Evolutionary conservation across 2,113 vertebrate species (phyloP).

Genomic region (Brachirus orientalis): DNA sequence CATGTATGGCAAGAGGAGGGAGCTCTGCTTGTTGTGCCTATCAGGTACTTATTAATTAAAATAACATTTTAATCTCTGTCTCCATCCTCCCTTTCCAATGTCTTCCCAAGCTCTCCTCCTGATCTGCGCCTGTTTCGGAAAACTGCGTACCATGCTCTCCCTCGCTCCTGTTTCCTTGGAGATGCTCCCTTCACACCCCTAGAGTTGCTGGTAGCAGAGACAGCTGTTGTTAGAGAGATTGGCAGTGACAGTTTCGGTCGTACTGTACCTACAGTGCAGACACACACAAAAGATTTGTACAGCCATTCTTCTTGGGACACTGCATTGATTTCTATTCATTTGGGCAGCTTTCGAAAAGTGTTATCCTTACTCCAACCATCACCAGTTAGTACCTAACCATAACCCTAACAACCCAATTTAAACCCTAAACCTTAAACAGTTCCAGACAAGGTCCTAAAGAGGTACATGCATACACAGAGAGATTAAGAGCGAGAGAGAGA

Average conservation of each 20-base stretch:
- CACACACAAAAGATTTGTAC: not conserved
- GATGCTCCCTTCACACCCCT: conserved; percentile 44
- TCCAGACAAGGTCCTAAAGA: too few species aligned
- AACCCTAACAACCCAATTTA: too few species aligned
- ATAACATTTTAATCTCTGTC: too few species aligned
- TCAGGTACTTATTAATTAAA: not conserved
- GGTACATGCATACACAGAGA: too few species aligned
- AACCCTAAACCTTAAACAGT: too few species aligned
- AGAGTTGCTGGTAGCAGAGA: conserved; percentile 3
- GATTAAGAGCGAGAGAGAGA: too few species aligned
- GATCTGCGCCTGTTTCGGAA: conserved; percentile 31
- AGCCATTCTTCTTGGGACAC: too few species aligned
- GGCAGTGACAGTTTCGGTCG: conserved; percentile 14
- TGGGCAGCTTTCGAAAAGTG: too few species aligned
- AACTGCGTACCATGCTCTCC: conserved; percentile 13
- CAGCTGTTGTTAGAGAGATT: not conserved
- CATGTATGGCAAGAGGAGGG: not conserved
- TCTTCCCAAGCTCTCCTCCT: conserved; percentile 6
- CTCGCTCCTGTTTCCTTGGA: conserved; percentile 33
- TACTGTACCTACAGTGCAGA: too few species aligned
- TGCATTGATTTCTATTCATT: too few species aligned
- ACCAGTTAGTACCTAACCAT: too few species aligned
- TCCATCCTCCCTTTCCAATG: not conserved
- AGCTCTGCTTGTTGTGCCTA: not conserved
- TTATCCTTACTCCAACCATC: too few species aligned